Evolutionary conservation across 2,888 invertebrate genomes (phyloP).

Genomic region (Scelioninae gen. 1): DNA sequence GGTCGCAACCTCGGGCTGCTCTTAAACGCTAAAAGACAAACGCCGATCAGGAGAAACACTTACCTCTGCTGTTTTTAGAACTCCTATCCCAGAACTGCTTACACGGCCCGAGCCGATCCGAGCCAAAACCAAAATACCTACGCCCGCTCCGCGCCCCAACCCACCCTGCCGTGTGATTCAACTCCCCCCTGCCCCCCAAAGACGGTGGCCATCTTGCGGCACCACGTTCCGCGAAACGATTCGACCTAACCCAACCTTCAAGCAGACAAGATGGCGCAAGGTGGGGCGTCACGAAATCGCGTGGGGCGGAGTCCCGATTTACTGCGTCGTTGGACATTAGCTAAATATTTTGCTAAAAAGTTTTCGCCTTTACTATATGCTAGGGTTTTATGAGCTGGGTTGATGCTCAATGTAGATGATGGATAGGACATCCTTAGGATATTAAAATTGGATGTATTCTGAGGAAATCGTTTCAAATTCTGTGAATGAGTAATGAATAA

Average conservation of each 20-base stretch:
- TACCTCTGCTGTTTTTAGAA: slow-evolving; percentile 85
- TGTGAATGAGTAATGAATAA: too few relatives aligned
- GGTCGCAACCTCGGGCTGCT: slow-evolving; percentile 39
- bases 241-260: slow-evolving; percentile 62
- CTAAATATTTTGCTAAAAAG: not conserved
- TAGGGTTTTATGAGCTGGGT: too few relatives aligned
- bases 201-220: slow-evolving; percentile 74
- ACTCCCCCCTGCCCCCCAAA: slow-evolving; percentile 30
- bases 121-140: slow-evolving; percentile 85
- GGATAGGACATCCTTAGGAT: too few relatives aligned
- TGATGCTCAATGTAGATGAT: too few relatives aligned
- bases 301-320: slow-evolving; percentile 49
- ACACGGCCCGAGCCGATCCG: slow-evolving; percentile 83
- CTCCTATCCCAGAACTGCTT: slow-evolving; percentile 84
- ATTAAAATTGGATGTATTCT: too few relatives aligned
- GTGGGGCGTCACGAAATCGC: slow-evolving; percentile 40
- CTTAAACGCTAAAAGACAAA: slow-evolving; percentile 34
- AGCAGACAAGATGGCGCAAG: slow-evolving; percentile 26
- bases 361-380: too few relatives aligned
- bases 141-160: slow-evolving; percentile 76
- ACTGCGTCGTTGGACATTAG: slow-evolving; percentile 38
- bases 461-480: too few relatives aligned
- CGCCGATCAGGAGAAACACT: slow-evolving; percentile 75
- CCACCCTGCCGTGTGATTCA: slow-evolving; percentile 43
- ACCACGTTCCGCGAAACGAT: slow-evolving; percentile 63